Base-by-base conservation (phyloP, 92 coral and sea anemone species). In the Epizoanthus ramosus region DNA sequence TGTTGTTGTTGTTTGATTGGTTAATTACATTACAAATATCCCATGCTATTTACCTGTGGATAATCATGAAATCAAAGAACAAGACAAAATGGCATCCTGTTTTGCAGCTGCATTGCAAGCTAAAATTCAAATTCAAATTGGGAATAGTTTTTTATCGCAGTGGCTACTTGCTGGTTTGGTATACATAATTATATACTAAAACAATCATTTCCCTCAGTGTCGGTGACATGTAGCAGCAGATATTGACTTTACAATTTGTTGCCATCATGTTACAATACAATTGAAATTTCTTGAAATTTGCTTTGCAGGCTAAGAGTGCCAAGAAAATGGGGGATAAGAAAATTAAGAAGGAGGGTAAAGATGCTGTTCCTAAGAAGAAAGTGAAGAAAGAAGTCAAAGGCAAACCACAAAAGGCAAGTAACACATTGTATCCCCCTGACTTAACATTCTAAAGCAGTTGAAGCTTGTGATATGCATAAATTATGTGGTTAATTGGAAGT, bases 221-320 rank as follows among this genome's bases (percentile, higher is more conserved):
- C 43, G 3, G 31, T 37, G 43, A 37, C 43, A 37, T 37, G 43
- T 37, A 37, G 43, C 43, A 37, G 43, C 43, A 3, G 43, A 37
- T 37, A 37, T 37, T 37, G 5, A 37, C 43, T n/a, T 9, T 0
- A 13, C 18, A 16, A 68, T 18, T 31, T 25, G 25, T 31, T 24
- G 7, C 23, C 9, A 13, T 18, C 15, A 5, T 25, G 85, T 9
- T 63, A 60, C 3, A 8, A 17, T 15, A 23, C 8, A 17, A 59
- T 13, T 82, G 22, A 47, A 10, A 53, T 59, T 23, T 22, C 3
- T 50, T 87, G 22, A 68, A n/a, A 18, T 67, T 23, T 71, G 19
- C 33, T 57, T 71, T 83, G 25, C 83, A 95, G 98, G 92, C 93
- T 14, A 97, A 97, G 65, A 66, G 75, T 80, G 89, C 92, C 31